These are phyloP conservation scores for Leucopsar rothschildi DNA, from an alignment of 2,113 vertebrate species.

Conservation along the genomic window DNA sequence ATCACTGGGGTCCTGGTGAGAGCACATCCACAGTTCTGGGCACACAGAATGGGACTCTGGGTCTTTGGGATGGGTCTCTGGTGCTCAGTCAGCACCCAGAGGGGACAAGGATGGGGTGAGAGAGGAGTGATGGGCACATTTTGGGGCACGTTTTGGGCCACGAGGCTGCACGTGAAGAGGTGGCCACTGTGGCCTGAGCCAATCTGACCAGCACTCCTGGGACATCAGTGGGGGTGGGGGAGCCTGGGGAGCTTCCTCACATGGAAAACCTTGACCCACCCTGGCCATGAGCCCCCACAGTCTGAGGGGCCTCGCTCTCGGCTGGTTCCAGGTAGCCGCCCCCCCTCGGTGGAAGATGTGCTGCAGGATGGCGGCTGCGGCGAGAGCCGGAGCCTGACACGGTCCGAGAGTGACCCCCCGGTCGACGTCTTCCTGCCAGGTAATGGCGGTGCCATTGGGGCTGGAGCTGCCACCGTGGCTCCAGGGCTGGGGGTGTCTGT, in stretches of 20 bases:
- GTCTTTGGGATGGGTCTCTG: not conserved
- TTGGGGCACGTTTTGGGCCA: not conserved
- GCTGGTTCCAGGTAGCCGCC: constrained; percentile 73
- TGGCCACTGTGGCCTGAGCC: not conserved
- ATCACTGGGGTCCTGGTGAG: not conserved
- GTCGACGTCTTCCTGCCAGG: constrained; percentile 84
- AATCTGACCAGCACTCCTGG: fast-evolving
- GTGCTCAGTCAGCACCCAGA: not conserved
- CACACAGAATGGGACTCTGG: not conserved
- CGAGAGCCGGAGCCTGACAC: constrained; percentile 79
- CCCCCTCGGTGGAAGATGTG: constrained; percentile 77
- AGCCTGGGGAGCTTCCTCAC: fast-evolving
- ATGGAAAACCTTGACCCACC: fast-evolving
- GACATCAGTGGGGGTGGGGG: fast-evolving
- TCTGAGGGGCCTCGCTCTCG: not conserved
- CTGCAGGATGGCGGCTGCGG: constrained; percentile 82
- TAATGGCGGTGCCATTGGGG: not conserved
- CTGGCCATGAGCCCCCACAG: fast-evolving
- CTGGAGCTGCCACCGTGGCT: fast-evolving
- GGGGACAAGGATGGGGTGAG: not conserved
- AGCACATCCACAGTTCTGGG: not conserved
- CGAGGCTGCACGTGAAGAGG: fast-evolving
- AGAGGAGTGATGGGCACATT: fast-evolving
- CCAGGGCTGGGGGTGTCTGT: fast-evolving
- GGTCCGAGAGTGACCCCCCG: constrained; percentile 71